phyloP scores from a whole-genome alignment of 2,888 invertebrate genomes.

The Harmothoe impar region DNA sequence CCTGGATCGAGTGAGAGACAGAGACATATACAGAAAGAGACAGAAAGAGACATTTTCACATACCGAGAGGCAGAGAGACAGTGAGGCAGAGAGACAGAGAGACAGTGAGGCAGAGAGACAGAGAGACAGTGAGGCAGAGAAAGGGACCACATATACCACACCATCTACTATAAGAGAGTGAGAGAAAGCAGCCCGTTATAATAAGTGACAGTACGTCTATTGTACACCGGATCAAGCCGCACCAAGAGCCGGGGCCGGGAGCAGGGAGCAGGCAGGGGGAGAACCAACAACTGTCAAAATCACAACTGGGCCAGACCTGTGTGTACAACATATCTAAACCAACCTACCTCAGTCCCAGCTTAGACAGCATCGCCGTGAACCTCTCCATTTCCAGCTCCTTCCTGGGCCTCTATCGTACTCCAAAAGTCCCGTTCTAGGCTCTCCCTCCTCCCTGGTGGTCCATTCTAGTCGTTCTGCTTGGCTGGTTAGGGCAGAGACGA shows the following conservation, averaged over 20 bases:
- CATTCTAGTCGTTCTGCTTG: too few species aligned
- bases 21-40: not conserved
- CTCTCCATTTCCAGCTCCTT: not conserved
- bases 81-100: too few species aligned
- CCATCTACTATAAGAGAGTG: not conserved
- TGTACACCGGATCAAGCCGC: not conserved
- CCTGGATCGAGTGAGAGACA: too few species aligned
- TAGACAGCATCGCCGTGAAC: constrained; percentile 19
- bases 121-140: not conserved
- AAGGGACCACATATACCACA: not conserved
- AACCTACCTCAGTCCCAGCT: constrained; percentile 1
- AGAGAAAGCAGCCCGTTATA: not conserved
- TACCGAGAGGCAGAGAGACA: too few species aligned
- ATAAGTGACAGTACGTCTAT: not conserved
- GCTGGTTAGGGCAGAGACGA: too few species aligned
- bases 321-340: not conserved
- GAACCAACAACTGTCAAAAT: constrained; percentile 12
- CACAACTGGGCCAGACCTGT: not conserved
- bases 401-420: not conserved
- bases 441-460: not conserved
- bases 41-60: not conserved
- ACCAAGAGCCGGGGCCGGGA: not conserved
- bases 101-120: too few species aligned
- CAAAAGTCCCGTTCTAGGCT: not conserved
- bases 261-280: too few species aligned